These are phyloP conservation scores for Mythimna vitellina DNA, from an alignment of 2,888 invertebrate species.

Conservation along the genomic window DNA sequence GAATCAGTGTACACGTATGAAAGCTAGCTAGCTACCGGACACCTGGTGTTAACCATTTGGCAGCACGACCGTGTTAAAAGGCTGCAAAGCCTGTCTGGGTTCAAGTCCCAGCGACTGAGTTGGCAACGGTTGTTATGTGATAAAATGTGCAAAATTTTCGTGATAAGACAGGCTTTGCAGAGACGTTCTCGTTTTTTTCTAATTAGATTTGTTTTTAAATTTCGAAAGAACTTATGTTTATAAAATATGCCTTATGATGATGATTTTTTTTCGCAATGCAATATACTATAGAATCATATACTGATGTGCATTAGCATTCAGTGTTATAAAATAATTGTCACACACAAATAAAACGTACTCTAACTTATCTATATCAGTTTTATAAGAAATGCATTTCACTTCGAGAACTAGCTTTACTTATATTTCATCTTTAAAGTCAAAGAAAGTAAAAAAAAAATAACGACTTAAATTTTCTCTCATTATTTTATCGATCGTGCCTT, in stretches of 20 bases:
- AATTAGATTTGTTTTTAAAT: neutral
- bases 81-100: neutral
- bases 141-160: neutral
- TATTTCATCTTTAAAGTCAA: too few relatives aligned
- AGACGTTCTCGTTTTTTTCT: neutral
- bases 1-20: neutral
- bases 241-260: too few relatives aligned
- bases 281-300: too few relatives aligned
- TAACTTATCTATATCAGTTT: neutral
- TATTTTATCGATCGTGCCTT: neutral
- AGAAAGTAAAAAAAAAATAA: too few relatives aligned
- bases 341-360: too few relatives aligned
- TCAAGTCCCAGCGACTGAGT: neutral
- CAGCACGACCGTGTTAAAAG: neutral
- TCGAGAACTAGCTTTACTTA: neutral
- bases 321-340: too few relatives aligned
- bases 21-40: neutral
- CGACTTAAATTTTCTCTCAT: neutral
- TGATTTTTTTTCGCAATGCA: too few relatives aligned
- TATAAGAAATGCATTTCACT: neutral
- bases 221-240: neutral
- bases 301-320: too few relatives aligned
- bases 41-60: neutral
- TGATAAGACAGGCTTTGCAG: too few relatives aligned
- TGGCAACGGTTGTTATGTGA: neutral